Percentiles rank a stretch among this genome's conserved stretches.
Conservation (phyloP, 2,888 invertebrate genomes). For the Luffia ferchaultella region DNA sequence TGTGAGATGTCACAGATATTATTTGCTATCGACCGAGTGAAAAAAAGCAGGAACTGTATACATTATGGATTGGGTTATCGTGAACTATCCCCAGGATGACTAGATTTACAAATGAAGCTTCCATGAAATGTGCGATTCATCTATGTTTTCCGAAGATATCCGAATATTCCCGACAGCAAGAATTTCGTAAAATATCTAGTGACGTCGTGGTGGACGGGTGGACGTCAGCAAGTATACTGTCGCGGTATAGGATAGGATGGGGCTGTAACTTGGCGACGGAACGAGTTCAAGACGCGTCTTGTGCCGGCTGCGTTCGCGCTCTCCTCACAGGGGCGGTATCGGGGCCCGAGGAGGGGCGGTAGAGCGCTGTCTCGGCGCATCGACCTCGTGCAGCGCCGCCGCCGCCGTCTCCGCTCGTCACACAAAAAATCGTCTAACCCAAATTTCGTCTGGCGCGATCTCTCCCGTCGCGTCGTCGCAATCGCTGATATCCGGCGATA, state of each 20-base stretch:
- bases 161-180: too few relatives aligned
- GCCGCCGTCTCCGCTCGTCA: constrained; percentile 41
- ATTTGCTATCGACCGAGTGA: too few relatives aligned
- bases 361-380: constrained; percentile 31
- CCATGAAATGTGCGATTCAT: too few relatives aligned
- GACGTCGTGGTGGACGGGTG: too few relatives aligned
- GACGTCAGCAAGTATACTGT: too few relatives aligned
- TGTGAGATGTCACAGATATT: too few relatives aligned
- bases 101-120: too few relatives aligned
- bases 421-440: constrained; percentile 51
- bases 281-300: constrained; percentile 42
- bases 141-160: too few relatives aligned
- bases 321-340: constrained; percentile 18
- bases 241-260: constrained; percentile 20
- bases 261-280: constrained; percentile 58
- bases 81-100: too few relatives aligned
- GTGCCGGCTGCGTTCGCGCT: constrained; percentile 17
- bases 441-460: constrained; percentile 55
- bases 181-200: too few relatives aligned
- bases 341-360: constrained; percentile 23
- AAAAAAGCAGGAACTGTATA: too few relatives aligned
- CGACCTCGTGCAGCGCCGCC: constrained; percentile 42
- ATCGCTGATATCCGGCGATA: constrained; percentile 24
- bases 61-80: too few relatives aligned
- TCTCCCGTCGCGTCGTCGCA: constrained; percentile 32